Conservation (phyloP, 2,797 vertebrate genomes). For the Rhabdophis nuchalis region DNA sequence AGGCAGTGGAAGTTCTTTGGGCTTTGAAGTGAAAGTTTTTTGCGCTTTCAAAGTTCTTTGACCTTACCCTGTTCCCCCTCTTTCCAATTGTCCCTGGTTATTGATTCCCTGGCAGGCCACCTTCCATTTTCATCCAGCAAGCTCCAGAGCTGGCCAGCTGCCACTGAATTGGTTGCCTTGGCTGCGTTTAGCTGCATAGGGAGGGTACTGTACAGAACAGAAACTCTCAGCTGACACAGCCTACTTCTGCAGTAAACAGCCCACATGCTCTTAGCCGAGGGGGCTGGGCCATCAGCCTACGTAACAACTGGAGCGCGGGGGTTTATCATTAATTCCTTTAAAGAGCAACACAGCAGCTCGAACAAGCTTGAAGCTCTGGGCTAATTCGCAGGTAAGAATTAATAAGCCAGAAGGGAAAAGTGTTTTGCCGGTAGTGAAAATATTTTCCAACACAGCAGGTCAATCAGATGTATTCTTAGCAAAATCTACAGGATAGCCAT, state of each 20-base stretch:
- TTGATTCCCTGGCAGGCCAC: neutral
- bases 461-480: neutral
- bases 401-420: neutral
- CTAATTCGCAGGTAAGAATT: slow-evolving; percentile 54
- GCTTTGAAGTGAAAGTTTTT: neutral
- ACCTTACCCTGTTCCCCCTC: neutral
- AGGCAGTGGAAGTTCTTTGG: neutral
- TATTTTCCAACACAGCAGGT: neutral
- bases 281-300: neutral
- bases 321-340: slow-evolving; percentile 33
- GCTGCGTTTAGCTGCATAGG: slow-evolving; percentile 13
- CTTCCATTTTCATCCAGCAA: slow-evolving; percentile 1
- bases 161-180: neutral
- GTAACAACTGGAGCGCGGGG: neutral
- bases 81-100: neutral
- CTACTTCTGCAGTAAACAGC: slow-evolving; percentile 4
- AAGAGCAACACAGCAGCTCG: neutral
- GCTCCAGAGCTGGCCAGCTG: slow-evolving; percentile 19
- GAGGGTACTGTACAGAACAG: neutral
- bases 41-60: neutral
- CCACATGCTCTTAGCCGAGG: neutral
- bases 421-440: neutral
- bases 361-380: neutral
- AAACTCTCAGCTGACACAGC: neutral
- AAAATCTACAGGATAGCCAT: neutral